phyloP scores from a whole-genome alignment of 2,113 vertebrate species.

The Thunnus maccoyii region DNA sequence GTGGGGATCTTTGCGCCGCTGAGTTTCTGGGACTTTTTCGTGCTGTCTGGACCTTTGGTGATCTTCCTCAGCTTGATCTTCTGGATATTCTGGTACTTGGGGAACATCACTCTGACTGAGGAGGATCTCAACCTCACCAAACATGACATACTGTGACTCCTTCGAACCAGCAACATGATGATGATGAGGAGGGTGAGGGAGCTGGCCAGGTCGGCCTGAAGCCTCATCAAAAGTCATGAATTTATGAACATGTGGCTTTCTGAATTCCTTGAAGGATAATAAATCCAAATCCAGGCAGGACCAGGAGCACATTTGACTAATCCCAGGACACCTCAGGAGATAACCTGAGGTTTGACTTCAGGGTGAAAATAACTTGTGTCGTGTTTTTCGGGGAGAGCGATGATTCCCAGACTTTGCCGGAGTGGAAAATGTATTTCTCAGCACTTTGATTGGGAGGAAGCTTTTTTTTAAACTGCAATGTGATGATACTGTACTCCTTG shows the following conservation, averaged over 20 bases:
- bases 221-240: background rate
- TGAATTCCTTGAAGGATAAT: conserved; percentile 7
- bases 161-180: background rate
- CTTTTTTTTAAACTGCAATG: background rate
- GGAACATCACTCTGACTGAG: conserved; percentile 84
- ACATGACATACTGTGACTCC: conserved; percentile 30
- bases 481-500: background rate
- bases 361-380: conserved; percentile 3
- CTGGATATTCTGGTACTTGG: conserved; percentile 92
- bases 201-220: background rate
- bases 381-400: background rate
- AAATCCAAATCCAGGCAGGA: conserved; percentile 1
- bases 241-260: background rate
- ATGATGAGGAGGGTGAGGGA: background rate
- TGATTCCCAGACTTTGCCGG: conserved; percentile 11
- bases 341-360: conserved; percentile 10
- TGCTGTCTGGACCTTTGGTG: conserved; percentile 87
- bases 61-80: conserved; percentile 89
- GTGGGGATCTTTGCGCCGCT: conserved; percentile 86
- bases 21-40: conserved; percentile 91
- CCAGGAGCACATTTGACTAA: conserved; percentile 40
- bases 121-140: conserved; percentile 78
- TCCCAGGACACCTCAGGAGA: conserved; percentile 14
- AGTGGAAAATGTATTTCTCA: conserved; percentile 14
- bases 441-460: conserved; percentile 19